Base-by-base conservation (phyloP, 2,797 vertebrate genomes). In the Enteromius viviparus region DNA sequence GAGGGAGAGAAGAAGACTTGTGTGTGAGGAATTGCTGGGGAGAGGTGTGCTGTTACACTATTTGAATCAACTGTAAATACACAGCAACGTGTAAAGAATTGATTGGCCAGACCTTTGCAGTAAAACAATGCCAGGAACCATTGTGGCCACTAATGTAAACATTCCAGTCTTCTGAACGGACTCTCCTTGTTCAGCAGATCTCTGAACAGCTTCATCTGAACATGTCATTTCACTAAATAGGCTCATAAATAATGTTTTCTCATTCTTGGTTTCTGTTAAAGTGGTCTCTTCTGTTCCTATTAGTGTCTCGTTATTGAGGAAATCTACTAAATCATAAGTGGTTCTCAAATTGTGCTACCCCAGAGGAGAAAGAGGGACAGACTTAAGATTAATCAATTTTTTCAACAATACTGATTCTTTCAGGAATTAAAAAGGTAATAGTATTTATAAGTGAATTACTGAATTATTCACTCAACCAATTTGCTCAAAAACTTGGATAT, bases 31-130 rank as follows among this genome's bases (percentile, higher is more conserved):
- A 82, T 47, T 76, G 62, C 78, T 78, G 7, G 11, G 53, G 64
- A 80, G 76, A 85, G 81, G 85, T 86, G 87, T 76, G 80, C 72
- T 80, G 77, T 85, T 86, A 70, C 70, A 85, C 64, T 83, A 75
- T 87, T 78, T 85, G 86, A 81, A 84, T 85, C 51, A 82, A 75
- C 66, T 60, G 76, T 85, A 23, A 82, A 85, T 78, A 51, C 10
- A n/a, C 55, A 42, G 65, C 53, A 55, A 81, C 71, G 17, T 55
- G 76, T 55, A 55, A 80, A 77, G 80, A 84, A 81, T 53, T 79
- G 69, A 85, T 68, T 85, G 76, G 65, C 75, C 83, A 82, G 78
- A 69, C 47, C 15, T 62, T 83, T 71, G 55, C 65, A 87, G 17
- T 26, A n/a, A 65, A 76, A 62, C 45, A 75, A 76, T 71, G 83